Percentiles rank a stretch among this genome's conserved stretches.
phyloP scores from a whole-genome alignment of 2,113 vertebrate species.

The Trogon melanurus region DNA sequence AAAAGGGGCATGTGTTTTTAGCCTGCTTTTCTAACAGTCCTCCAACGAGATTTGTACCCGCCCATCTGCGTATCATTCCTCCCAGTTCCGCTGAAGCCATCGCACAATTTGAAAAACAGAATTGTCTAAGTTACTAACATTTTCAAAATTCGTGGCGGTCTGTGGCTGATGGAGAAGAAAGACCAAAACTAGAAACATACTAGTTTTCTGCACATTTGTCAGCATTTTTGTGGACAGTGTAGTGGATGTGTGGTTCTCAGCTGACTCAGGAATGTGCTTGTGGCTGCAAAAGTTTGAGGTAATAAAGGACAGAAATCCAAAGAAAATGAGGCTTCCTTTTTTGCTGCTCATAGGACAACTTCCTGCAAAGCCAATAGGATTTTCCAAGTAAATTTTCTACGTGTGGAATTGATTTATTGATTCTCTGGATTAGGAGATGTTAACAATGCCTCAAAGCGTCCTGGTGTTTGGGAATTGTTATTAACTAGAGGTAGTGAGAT shows the following conservation, averaged over 20 bases:
- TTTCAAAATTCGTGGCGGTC: background rate
- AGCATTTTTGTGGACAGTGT: background rate
- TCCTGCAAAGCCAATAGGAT: background rate
- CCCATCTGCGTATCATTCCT: background rate
- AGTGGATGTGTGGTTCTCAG: background rate
- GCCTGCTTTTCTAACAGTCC: background rate
- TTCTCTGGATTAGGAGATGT: background rate
- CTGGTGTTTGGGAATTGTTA: background rate
- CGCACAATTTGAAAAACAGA: background rate
- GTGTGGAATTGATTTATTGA: background rate
- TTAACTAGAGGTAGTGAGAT: background rate
- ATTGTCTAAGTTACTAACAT: background rate
- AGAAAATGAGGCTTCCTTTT: background rate
- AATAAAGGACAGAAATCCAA: background rate
- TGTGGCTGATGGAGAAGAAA: background rate
- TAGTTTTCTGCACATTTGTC: background rate
- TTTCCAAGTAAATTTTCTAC: background rate
- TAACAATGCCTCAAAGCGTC: background rate
- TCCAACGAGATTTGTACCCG: background rate
- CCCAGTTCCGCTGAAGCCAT: background rate
- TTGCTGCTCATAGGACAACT: background rate
- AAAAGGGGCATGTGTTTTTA: background rate
- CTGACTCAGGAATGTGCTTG: background rate
- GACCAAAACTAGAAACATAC: fast-evolving
- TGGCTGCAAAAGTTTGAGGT: background rate